Evolutionary conservation across 2,888 invertebrate genomes (phyloP).

Genomic region (Mystacides longicornis): DNA sequence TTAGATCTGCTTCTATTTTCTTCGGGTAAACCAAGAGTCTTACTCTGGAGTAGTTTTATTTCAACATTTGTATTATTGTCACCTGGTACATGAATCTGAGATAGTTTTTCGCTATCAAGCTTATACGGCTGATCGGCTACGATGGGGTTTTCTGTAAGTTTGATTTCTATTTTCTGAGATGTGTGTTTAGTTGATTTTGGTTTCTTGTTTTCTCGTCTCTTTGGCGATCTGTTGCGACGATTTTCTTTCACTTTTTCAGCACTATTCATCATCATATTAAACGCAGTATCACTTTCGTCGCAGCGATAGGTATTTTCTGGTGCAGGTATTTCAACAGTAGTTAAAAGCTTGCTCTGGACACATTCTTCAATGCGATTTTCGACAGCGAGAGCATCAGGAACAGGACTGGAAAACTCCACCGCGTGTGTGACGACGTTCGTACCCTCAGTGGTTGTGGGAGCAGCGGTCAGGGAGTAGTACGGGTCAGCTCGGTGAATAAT

Average conservation of each 20-base stretch:
- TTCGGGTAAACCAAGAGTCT: conserved; percentile 28
- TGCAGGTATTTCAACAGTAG: background rate
- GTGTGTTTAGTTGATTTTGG: background rate
- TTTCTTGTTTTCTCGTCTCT: conserved; percentile 32
- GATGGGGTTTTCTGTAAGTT: background rate
- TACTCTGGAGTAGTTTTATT: background rate
- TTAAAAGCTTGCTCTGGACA: background rate
- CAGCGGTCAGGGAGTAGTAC: conserved; percentile 53
- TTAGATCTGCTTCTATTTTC: conserved; percentile 48
- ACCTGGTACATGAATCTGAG: no score
- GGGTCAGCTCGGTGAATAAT: conserved; percentile 71
- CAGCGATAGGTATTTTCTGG: background rate
- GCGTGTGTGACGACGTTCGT: conserved; percentile 33
- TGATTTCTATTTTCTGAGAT: conserved; percentile 1
- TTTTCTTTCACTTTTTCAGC: conserved; percentile 35
- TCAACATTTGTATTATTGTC: no score
- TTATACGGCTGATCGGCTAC: no score
- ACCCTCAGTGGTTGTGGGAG: conserved; percentile 39
- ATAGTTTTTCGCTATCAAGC: no score
- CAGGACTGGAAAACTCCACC: conserved; percentile 29
- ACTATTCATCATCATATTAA: conserved; percentile 37
- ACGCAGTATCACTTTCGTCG: conserved; percentile 29
- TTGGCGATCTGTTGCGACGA: conserved; percentile 48
- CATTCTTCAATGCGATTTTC: conserved; percentile 13
- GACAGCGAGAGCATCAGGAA: conserved; percentile 14